phyloP scores from a whole-genome alignment of 35 echinoderm and acorn worm genomes.

The Heliocidaris tuberculata region DNA sequence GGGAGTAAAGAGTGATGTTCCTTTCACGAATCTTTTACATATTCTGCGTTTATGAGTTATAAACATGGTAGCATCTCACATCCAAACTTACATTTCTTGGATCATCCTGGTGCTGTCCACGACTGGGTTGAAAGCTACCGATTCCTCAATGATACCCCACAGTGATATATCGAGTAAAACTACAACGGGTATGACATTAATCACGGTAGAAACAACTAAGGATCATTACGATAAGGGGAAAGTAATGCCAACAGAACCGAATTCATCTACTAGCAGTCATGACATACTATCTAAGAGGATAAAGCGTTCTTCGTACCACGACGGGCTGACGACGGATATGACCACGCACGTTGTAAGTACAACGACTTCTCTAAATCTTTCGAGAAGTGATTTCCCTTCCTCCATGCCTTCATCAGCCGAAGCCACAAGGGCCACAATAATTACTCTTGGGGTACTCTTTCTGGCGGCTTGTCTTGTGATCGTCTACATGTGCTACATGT shows the following conservation, averaged over 20 bases:
- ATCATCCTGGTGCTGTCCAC: neutral
- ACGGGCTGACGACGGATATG: neutral
- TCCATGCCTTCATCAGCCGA: neutral
- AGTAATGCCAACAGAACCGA: neutral
- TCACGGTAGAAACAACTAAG: neutral
- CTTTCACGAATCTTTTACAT: neutral
- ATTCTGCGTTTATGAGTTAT: neutral
- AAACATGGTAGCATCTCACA: neutral
- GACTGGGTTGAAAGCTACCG: neutral
- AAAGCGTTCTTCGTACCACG: neutral
- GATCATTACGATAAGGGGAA: too few species aligned
- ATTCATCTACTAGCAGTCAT: neutral
- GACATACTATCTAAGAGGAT: neutral
- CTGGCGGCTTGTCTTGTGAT: neutral
- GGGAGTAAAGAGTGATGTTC: neutral
- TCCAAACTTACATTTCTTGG: neutral
- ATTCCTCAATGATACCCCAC: neutral
- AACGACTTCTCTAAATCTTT: neutral
- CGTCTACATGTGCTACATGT: neutral
- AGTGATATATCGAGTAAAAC: neutral
- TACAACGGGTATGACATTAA: neutral
- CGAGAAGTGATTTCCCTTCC: neutral
- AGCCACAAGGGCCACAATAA: neutral
- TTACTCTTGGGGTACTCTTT: neutral
- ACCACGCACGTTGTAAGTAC: neutral